Percentiles rank a stretch among this genome's conserved stretches.
These are phyloP conservation scores for Pangasianodon gigas DNA, from an alignment of 2,113 vertebrate species.

Conservation along the genomic window DNA sequence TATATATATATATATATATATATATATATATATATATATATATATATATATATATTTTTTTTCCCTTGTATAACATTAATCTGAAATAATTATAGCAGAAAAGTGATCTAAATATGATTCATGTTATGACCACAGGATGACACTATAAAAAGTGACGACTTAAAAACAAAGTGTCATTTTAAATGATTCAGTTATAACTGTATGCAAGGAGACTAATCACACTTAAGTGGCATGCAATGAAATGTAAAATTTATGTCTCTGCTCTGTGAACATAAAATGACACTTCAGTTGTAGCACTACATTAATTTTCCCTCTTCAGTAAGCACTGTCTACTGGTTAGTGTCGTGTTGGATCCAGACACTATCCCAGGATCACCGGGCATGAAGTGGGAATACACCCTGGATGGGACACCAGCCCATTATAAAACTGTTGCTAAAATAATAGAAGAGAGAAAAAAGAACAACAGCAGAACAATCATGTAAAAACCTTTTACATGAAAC, in stretches of 20 bases:
- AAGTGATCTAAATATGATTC: neutral
- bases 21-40: too few relatives aligned
- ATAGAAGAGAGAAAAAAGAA: neutral
- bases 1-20: too few relatives aligned
- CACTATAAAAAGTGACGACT: neutral
- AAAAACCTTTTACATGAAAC: neutral
- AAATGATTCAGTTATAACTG: neutral
- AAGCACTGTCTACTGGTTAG: neutral
- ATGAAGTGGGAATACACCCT: neutral
- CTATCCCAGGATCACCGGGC: neutral
- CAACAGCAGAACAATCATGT: neutral
- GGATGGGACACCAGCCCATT: neutral
- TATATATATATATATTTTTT: too few relatives aligned
- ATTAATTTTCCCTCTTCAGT: neutral
- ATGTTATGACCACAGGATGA: constrained; percentile 3
- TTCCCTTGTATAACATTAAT: neutral
- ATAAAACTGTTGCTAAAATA: neutral
- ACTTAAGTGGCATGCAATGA: neutral
- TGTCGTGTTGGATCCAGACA: neutral
- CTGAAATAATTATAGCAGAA: neutral
- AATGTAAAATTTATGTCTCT: neutral
- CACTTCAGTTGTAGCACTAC: neutral
- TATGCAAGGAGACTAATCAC: neutral
- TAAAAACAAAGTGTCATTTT: neutral
- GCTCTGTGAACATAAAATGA: neutral